Conservation (phyloP, 2,888 invertebrate species). For the Polymixis lichenea region DNA sequence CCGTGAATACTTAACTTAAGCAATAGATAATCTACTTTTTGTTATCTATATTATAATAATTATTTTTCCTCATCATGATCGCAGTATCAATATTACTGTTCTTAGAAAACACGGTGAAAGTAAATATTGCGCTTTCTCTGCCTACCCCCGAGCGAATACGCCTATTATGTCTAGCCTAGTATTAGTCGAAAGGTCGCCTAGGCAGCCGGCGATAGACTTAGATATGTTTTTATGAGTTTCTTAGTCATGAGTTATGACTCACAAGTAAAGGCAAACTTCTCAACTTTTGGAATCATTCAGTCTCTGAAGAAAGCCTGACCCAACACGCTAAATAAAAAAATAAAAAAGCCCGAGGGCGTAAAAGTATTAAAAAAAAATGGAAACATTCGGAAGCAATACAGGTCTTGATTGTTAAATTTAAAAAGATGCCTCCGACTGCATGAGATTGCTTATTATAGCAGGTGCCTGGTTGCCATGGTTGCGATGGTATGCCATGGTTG, state of each 20-base stretch:
- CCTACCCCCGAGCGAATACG: slow-evolving; percentile 51
- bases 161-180: slow-evolving; percentile 33
- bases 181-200: slow-evolving; percentile 56
- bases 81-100: slow-evolving; percentile 22
- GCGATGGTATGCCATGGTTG: too few species aligned
- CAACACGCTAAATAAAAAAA: too few species aligned
- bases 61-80: slow-evolving; percentile 5
- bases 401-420: too few species aligned
- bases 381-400: too few species aligned
- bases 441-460: too few species aligned
- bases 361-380: too few species aligned
- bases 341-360: too few species aligned
- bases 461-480: too few species aligned
- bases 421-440: too few species aligned
- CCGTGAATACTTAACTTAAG: too few species aligned
- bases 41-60: slow-evolving; percentile 22
- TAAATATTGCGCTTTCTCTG: slow-evolving; percentile 54
- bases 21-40: slow-evolving; percentile 6
- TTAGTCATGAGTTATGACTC: background rate
- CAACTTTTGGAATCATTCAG: background rate
- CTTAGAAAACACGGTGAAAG: slow-evolving; percentile 61
- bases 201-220: background rate
- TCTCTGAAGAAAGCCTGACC: background rate
- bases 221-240: slow-evolving; percentile 1
- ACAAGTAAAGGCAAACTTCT: background rate